Percentiles rank a stretch among this genome's conserved stretches.
Conservation (phyloP, 2,113 vertebrate species). For the Nothoprocta pentlandii region DNA sequence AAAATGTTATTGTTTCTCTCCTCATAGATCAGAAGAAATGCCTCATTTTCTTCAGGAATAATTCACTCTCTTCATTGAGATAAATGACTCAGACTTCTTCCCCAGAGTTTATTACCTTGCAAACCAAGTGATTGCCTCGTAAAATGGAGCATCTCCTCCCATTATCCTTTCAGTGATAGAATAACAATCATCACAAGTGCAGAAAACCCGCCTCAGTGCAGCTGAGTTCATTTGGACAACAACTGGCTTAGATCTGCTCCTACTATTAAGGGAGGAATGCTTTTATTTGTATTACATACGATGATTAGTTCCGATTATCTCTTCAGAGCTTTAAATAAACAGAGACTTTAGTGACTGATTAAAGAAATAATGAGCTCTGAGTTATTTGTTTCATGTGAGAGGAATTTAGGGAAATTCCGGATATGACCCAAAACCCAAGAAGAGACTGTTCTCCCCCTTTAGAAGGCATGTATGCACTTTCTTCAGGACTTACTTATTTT, state of each 20-base stretch:
- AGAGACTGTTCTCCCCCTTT: neutral
- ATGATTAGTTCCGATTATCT: slow-evolving; percentile 63
- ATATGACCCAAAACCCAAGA: slow-evolving; percentile 11
- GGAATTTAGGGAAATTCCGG: slow-evolving; percentile 36
- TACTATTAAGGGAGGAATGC: slow-evolving; percentile 47
- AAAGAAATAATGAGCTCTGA: slow-evolving; percentile 61
- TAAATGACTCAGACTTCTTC: slow-evolving; percentile 35
- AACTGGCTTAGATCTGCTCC: slow-evolving; percentile 49
- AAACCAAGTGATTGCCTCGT: slow-evolving; percentile 71
- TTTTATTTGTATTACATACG: slow-evolving; percentile 59
- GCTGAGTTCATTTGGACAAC: slow-evolving; percentile 47
- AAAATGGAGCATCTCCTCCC: slow-evolving; percentile 69
- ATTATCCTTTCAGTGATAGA: slow-evolving; percentile 51
- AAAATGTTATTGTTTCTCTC: neutral
- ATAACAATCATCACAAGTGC: slow-evolving; percentile 11
- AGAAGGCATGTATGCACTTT: neutral
- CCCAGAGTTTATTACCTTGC: slow-evolving; percentile 58
- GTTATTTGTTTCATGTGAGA: slow-evolving; percentile 27
- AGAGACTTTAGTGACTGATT: slow-evolving; percentile 28
- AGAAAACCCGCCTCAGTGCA: slow-evolving; percentile 21
- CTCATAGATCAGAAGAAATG: slow-evolving; percentile 15
- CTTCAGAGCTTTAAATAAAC: slow-evolving; percentile 60
- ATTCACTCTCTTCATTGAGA: slow-evolving; percentile 42
- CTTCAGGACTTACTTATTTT: neutral
- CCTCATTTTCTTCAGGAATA: slow-evolving; percentile 54